Evolutionary conservation across 2,888 invertebrate genomes (phyloP), one percentile per base, ranked within the genome.

Genomic region (Oligia strigilis): DNA sequence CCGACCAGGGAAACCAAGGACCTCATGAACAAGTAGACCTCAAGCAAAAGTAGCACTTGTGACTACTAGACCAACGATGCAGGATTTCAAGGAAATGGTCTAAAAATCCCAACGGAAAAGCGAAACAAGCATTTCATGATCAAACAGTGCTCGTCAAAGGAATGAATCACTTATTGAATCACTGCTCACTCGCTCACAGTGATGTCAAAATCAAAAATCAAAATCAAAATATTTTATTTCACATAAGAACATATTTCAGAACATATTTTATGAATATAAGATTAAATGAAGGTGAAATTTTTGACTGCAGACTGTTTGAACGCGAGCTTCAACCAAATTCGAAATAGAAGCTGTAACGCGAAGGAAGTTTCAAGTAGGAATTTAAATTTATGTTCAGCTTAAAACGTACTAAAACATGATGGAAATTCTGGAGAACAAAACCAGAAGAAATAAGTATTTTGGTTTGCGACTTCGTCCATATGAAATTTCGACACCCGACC

Each of bases 331-430:
- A 66, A 36, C 36, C 6, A 76, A 79, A 62, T 66, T 73, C 55
- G 17, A 11, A 66, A 62, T 75, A 23, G 23, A 67, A 82, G 1
- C 65, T 19, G 13, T 19, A 36, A 36, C 14, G 52, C 52, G 58
- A 29, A 29, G 9, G 43, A 79, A 75, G 19, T 77, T 69, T 60
- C 43, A 62, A 77, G 29, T 29, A 29, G 14, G 29, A 77, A 77
- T 81, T 76, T 81, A 72, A 82, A 82, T 69, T 70, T 23, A 52
- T 64, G 49, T 72, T 52, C 23, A 72, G 49, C 46, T 29, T 64
- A 29, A 72, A 71, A 81, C 8, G 9, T 19, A 23, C 29, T 70
- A 40, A 46, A 69, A 60, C 55, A 55, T 64, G 6, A 9, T 52
- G 76, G 5, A 72, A 64, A 72, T 77, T 40, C 14, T 77, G 70